Base-by-base conservation (phyloP, 2,888 invertebrate genomes). In the Dynastes maya region DNA sequence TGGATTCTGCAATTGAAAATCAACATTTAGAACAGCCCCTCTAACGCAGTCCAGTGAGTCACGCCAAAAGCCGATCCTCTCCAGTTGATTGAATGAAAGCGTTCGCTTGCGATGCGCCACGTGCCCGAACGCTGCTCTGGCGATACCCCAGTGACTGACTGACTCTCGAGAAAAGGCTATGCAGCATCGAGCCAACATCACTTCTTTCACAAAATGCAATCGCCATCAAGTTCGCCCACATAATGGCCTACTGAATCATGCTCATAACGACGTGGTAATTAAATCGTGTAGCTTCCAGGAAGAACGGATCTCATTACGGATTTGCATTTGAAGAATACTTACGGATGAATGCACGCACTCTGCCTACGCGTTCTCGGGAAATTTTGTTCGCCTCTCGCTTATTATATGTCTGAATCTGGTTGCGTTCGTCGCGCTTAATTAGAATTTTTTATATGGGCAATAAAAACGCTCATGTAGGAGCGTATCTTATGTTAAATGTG, bases 131-230 rank as follows among this genome's bases (percentile, higher is more conserved):
- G 51, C 27, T 51, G 68, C n/a, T 65, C 65, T 8, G 27, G 68
- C 29, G 13, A 68, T 68, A 68, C 51, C 67, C 49, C 68, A 68
- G 65, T 67, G 65, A 67, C 68, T 68, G 68, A 68, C 40, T 68
- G 68, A 68, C 68, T 68, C 68, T 68, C 49, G 51, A 68, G 29
- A 29, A 29, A 29, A 53, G 27, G 32, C 32, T 32, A 32, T 5
- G 51, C 51, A 13, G 27, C 27, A 8, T 45, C 40, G 40, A 45
- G 40, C 32, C 51, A 27, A 9, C 8, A n/a, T 2, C n/a, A 5
- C 29, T 51, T 51, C 68, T 51, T 68, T 51, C 51, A 68, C 51
- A 45, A 45, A 67, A 67, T 22, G 13, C 68, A 29, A 16, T 53
- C 51, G 27, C 55, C 55, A 55, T 51, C 63, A 27, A 63, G 63